Evolutionary conservation across 1,140 invertebrate genomes (phyloP), one percentile per base, ranked within the genome.

Genomic region (Nasonia vitripennis): DNA sequence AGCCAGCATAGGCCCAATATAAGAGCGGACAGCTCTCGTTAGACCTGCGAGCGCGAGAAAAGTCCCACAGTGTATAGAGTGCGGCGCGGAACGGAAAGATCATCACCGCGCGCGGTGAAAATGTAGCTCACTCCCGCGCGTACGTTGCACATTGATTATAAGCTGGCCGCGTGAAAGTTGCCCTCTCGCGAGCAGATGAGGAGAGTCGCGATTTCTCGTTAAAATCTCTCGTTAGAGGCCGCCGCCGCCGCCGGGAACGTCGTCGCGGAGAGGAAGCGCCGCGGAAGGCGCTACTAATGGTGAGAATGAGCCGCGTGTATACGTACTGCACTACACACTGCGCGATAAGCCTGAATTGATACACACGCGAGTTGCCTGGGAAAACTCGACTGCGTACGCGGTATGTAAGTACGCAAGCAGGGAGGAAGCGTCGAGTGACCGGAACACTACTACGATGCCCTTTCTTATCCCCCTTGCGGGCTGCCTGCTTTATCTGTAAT

Each of bases 361-460:
- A 71, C 68, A 75, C 55, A 62, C 51, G 78, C 55, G 31, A 5
- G 81, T 75, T 85, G 86, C 86, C 86, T 89, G 89, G 88, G 88
- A 90, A 90, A 87, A 87, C 3, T 62, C 17, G 2, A 17, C 82
- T 55, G 51, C 11, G 86, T 86, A 86, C 85, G 79, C 34, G 23
- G 2, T 37, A 37, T 37, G 12, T 62, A 62, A 1, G 1, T 62
- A 62, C n/a, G n/a, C 6, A 17, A 20, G 10, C n/a, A n/a, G 55
- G 27, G 7, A 67, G 31, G 87, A 86, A 87, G 87, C 68, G 68
- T 71, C 86, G 88, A 90, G 87, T 91, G 90, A 91, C 90, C 90
- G 90, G 90, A 91, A 90, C 88, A 88, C 88, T 70, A 80, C 80
- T 78, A 78, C 86, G 84, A 86, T 82, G 86, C 86, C 45, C 62